Evolutionary conservation across 2,888 invertebrate genomes (phyloP).

Genomic region (Drosophila diplacantha): DNA sequence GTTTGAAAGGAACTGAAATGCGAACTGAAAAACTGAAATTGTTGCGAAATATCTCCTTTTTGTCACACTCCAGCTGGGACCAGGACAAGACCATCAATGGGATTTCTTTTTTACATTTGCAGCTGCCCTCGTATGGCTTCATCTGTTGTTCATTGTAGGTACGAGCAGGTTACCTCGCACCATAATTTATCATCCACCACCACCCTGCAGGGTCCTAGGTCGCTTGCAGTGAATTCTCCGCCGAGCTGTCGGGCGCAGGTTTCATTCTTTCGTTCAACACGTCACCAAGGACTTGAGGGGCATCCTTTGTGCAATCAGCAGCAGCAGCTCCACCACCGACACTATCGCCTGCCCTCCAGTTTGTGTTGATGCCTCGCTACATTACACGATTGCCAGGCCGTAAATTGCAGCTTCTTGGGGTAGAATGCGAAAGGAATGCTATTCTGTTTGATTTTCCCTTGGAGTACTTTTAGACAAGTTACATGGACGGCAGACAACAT

Average conservation of each 20-base stretch:
- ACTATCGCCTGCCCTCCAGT: slow-evolving; percentile 13
- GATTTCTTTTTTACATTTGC: slow-evolving; percentile 8
- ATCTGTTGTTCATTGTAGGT: slow-evolving; percentile 14
- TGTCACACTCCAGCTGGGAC: slow-evolving; percentile 2
- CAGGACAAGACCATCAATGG: not conserved
- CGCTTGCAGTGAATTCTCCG: slow-evolving; percentile 48
- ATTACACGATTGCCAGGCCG: slow-evolving; percentile 46
- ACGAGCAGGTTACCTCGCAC: slow-evolving; percentile 4
- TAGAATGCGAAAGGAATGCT: slow-evolving; percentile 43
- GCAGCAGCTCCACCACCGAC: slow-evolving; percentile 15
- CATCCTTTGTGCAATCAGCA: slow-evolving; percentile 66
- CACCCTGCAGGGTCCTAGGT: slow-evolving; percentile 19
- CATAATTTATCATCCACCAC: slow-evolving; percentile 24
- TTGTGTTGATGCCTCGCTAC: slow-evolving; percentile 50
- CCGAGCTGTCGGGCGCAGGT: slow-evolving; percentile 40
- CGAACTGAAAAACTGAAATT: slow-evolving; percentile 16
- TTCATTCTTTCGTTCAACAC: slow-evolving; percentile 64
- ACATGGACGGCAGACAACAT: slow-evolving; percentile 7
- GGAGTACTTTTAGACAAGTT: slow-evolving; percentile 37
- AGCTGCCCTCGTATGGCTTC: slow-evolving; percentile 12
- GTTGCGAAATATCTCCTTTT: not conserved
- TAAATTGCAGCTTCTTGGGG: slow-evolving; percentile 49
- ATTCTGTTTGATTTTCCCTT: slow-evolving; percentile 34
- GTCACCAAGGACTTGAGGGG: slow-evolving; percentile 68
- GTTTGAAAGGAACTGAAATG: not conserved